Percentiles rank a stretch among this genome's conserved stretches.
These are phyloP conservation scores for Dryococelus australis DNA, from an alignment of 2,888 invertebrate genomes.

Conservation along the genomic window DNA sequence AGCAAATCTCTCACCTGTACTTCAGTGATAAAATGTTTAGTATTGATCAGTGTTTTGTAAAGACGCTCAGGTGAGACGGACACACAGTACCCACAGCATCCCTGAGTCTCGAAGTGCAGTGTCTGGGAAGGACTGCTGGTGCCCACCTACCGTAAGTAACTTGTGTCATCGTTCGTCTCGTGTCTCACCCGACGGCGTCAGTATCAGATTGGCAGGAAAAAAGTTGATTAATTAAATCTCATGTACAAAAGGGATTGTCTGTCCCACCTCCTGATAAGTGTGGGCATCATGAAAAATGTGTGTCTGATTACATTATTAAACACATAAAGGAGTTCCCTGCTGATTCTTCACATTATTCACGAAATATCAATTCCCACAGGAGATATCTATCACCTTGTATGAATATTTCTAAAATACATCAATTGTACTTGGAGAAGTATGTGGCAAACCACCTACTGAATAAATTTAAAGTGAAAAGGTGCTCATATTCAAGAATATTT, in stretches of 20 bases:
- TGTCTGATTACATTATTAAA: constrained; percentile 35
- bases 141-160: too few relatives aligned
- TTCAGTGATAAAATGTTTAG: too few relatives aligned
- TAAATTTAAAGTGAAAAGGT: constrained; percentile 44
- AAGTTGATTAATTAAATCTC: not conserved
- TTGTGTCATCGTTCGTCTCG: too few relatives aligned
- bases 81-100: too few relatives aligned
- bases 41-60: too few relatives aligned
- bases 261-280: not conserved
- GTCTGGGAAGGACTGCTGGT: too few relatives aligned
- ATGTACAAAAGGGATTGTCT: not conserved
- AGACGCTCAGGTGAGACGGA: too few relatives aligned
- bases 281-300: not conserved
- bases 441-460: constrained; percentile 42
- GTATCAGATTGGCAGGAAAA: not conserved
- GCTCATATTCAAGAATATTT: constrained; percentile 48
- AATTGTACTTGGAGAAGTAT: constrained; percentile 46
- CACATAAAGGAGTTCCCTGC: constrained; percentile 41
- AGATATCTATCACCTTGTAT: constrained; percentile 48
- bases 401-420: constrained; percentile 49
- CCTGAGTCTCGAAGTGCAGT: too few relatives aligned
- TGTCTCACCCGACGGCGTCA: too few relatives aligned
- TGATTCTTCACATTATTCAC: constrained; percentile 47
- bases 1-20: too few relatives aligned
- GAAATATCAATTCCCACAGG: constrained; percentile 49